These are phyloP conservation scores for Xiphorhynchus elegans DNA, from an alignment of 2,113 vertebrate species.

Conservation along the genomic window DNA sequence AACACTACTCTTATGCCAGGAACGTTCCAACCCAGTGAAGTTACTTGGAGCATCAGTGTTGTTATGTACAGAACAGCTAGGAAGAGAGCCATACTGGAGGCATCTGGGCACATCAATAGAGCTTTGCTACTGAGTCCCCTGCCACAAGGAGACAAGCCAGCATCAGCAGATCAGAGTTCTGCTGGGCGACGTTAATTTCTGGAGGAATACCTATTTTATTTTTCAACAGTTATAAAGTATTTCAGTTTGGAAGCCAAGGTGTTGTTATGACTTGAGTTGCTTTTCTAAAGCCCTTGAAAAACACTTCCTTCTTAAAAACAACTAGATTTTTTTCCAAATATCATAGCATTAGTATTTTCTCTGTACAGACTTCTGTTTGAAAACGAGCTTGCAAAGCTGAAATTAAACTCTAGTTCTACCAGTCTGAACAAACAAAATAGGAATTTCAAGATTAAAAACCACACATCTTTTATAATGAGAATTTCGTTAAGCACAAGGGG, in stretches of 20 bases:
- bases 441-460: not conserved
- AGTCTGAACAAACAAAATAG: not conserved
- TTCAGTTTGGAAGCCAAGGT: not conserved
- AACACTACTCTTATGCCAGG: not conserved
- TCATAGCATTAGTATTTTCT: not conserved
- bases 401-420: not conserved
- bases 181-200: accelerated
- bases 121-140: not conserved
- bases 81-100: not conserved
- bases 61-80: not conserved
- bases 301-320: not conserved
- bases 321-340: not conserved
- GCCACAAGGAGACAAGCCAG: not conserved
- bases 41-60: not conserved
- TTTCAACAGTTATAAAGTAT: not conserved
- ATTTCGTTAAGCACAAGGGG: not conserved
- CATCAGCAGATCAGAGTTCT: not conserved
- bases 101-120: not conserved
- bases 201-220: not conserved
- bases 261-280: not conserved
- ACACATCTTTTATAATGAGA: not conserved
- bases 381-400: not conserved
- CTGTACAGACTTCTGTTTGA: not conserved
- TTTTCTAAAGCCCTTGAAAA: not conserved
- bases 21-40: not conserved